Conservation (phyloP, 2,888 invertebrate genomes). For the Luperina nickerlii region DNA sequence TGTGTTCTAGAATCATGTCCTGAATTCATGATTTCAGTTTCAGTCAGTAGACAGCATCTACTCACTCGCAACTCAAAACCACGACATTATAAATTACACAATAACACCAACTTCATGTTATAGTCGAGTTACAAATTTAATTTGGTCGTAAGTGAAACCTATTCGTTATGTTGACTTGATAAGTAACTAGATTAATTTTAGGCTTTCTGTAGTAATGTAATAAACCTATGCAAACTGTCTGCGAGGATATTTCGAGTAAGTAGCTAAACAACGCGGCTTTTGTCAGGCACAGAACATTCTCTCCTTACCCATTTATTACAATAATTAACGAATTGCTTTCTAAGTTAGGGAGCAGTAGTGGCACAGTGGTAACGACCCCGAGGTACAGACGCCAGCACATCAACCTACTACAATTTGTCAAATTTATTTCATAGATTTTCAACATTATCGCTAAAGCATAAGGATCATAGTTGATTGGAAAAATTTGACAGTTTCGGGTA, state of each 20-base stretch:
- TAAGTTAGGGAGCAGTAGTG: neutral
- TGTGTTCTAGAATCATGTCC: no score
- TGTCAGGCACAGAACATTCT: neutral
- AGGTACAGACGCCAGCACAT: neutral
- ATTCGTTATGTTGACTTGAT: slow-evolving; percentile 56
- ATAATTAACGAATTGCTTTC: neutral
- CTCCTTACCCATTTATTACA: neutral
- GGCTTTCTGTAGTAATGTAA: slow-evolving; percentile 33
- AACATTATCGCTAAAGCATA: no score
- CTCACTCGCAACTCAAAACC: slow-evolving; percentile 11
- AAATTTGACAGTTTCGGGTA: no score
- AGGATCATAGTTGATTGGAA: no score
- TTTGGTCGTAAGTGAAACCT: slow-evolving; percentile 53
- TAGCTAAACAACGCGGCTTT: slow-evolving; percentile 28
- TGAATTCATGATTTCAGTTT: no score
- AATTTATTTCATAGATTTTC: no score
- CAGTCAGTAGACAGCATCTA: neutral
- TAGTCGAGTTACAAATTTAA: slow-evolving; percentile 59
- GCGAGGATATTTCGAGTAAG: slow-evolving; percentile 13
- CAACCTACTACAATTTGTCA: no score
- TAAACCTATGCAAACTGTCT: slow-evolving; percentile 46
- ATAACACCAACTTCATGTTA: slow-evolving; percentile 43
- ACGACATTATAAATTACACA: slow-evolving; percentile 42
- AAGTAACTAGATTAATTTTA: slow-evolving; percentile 58
- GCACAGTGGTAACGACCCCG: neutral